Evolutionary conservation across 2,888 invertebrate genomes (phyloP).

Genomic region (Phragmatobia fuliginosa): DNA sequence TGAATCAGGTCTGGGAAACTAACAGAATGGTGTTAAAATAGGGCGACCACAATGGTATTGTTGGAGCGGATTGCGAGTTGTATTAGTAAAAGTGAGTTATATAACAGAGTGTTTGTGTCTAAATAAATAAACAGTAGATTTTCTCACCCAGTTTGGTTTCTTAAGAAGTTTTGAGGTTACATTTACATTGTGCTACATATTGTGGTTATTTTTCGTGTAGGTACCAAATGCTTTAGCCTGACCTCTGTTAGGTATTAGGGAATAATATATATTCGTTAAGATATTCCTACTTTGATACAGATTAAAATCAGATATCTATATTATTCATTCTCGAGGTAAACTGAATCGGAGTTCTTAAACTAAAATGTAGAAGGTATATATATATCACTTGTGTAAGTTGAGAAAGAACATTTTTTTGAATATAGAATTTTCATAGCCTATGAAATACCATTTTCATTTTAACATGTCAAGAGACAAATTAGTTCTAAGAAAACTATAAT

Average conservation of each 20-base stretch:
- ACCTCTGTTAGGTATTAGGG: neutral
- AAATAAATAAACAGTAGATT: neutral
- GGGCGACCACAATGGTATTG: slow-evolving; percentile 39
- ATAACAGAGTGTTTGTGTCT: neutral
- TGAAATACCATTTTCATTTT: neutral
- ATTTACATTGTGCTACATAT: neutral
- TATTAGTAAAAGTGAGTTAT: slow-evolving; percentile 3
- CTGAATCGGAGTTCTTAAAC: too few species aligned
- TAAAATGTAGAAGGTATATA: too few species aligned
- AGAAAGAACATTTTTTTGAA: neutral
- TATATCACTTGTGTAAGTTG: neutral
- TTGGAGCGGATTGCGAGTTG: slow-evolving; percentile 23
- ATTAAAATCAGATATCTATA: neutral
- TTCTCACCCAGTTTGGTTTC: slow-evolving; percentile 5
- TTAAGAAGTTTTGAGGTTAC: neutral
- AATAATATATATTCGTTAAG: neutral
- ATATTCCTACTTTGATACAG: neutral
- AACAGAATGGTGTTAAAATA: slow-evolving; percentile 47
- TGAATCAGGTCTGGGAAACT: slow-evolving; percentile 48
- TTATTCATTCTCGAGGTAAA: neutral
- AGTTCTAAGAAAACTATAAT: too few species aligned
- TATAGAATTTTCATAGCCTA: too few species aligned
- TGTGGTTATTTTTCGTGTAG: neutral
- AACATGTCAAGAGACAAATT: too few species aligned
- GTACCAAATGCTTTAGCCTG: neutral